Percentiles rank a stretch among this genome's conserved stretches.
Conservation (phyloP, 2,113 vertebrate species). For the Nestor notabilis region DNA sequence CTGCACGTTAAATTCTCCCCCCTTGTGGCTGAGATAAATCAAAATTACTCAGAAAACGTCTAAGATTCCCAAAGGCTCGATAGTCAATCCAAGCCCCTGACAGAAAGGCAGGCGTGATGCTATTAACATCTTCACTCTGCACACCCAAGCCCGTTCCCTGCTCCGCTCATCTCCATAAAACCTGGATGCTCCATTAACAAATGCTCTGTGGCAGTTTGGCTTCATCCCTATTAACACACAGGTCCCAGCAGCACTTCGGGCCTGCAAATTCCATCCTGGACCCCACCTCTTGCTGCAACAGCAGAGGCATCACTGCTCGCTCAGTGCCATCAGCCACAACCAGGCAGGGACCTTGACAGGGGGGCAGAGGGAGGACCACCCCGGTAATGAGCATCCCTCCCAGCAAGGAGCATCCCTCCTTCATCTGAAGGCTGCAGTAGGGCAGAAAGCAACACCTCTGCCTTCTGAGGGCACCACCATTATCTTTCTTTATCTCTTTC, state of each 20-base stretch:
- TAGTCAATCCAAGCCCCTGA: not conserved
- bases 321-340: not conserved
- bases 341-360: not conserved
- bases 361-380: not conserved
- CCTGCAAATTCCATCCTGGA: not conserved
- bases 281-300: not conserved
- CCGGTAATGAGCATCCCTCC: not conserved
- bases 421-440: not conserved
- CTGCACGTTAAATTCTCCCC: not conserved
- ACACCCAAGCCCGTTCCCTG: not conserved
- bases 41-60: not conserved
- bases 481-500: accelerated
- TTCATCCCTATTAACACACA: not conserved
- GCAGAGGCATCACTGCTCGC: not conserved
- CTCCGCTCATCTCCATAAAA: not conserved
- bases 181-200: not conserved
- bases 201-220: not conserved
- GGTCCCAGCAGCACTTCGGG: not conserved
- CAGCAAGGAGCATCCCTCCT: not conserved
- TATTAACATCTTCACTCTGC: not conserved
- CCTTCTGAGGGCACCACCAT: not conserved
- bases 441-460: not conserved
- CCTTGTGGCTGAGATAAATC: not conserved
- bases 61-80: not conserved
- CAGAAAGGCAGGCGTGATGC: not conserved